Base-by-base conservation (phyloP, 2,797 vertebrate species). In the Gymnodraco acuticeps region DNA sequence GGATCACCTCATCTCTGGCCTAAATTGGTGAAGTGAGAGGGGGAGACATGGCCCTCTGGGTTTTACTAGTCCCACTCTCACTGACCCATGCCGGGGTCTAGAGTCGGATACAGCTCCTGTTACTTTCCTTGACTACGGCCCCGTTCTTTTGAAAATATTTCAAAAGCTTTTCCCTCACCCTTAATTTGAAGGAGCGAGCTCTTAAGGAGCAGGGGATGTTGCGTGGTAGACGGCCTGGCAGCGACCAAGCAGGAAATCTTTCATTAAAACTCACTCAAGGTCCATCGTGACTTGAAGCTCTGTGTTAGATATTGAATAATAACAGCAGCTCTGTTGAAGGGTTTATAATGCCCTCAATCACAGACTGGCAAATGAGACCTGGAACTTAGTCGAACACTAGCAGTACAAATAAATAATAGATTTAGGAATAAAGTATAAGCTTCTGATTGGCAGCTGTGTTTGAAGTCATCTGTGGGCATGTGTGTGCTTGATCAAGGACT, bases 251-350 rank as follows among this genome's bases (percentile, higher is more conserved):
- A 93, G 92, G 92, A 93, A 93, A 92, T 90, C 90, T 93, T 90
- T 91, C 86, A 93, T 92, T 92, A 92, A 93, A 90, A 89, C 71
- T 86, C 83, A 77, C 82, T 92, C 83, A 88, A 64, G 16, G 68
- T 70, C 83, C 77, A 76, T 86, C 81, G 65, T 73, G 80, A 87
- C 84, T 84, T 69, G 48, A 82, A 85, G 83, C 80, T 78, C 60
- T 77, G 82, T 80, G 80, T 70, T 64, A 73, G 80, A 88, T 83
- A 81, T 65, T 71, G 55, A 88, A 85, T 81, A 78, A 81, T 75
- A 84, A 77, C 66, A 78, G 71, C 47, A 64, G 69, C 60, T 87
- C 72, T 84, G 65, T 69, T 81, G 42, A 87, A 67, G 66, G 55
- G 33, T 75, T 89, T 83, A 56, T 73, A 71, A 78, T 70, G 59